These are phyloP conservation scores for Ovibos moschatus DNA, from an alignment of 2,113 vertebrate genomes.

Conservation along the genomic window DNA sequence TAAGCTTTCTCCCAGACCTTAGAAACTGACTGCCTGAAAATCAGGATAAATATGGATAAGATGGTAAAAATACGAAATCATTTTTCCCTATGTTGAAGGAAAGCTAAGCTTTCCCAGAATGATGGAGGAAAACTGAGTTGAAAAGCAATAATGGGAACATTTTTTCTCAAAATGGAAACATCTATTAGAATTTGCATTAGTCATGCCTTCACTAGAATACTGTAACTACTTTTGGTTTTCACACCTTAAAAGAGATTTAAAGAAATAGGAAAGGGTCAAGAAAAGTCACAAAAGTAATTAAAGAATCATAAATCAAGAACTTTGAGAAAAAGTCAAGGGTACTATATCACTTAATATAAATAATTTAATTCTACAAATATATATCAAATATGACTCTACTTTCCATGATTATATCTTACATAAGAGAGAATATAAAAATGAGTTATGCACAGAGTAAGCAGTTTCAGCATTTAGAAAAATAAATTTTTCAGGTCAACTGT, in stretches of 20 bases:
- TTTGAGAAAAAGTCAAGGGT: neutral
- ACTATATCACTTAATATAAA: neutral
- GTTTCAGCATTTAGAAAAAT: neutral
- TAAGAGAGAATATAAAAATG: neutral
- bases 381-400: neutral
- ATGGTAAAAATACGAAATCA: neutral
- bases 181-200: neutral
- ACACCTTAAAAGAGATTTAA: neutral
- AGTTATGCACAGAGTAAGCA: neutral
- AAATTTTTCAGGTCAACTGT: neutral
- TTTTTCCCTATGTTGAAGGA: neutral
- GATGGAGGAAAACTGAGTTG: neutral
- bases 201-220: neutral
- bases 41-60: neutral
- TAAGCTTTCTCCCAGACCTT: neutral
- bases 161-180: neutral
- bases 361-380: neutral
- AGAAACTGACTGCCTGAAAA: neutral
- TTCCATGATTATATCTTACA: neutral
- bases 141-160: neutral
- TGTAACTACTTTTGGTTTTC: neutral
- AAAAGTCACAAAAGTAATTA: conserved; percentile 29
- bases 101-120: neutral
- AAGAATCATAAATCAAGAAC: neutral
- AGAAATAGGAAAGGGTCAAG: conserved; percentile 2